Evolutionary conservation across 2,888 invertebrate species (phyloP), one percentile per base, ranked within the genome.

Genomic region (Archips crataeganus): DNA sequence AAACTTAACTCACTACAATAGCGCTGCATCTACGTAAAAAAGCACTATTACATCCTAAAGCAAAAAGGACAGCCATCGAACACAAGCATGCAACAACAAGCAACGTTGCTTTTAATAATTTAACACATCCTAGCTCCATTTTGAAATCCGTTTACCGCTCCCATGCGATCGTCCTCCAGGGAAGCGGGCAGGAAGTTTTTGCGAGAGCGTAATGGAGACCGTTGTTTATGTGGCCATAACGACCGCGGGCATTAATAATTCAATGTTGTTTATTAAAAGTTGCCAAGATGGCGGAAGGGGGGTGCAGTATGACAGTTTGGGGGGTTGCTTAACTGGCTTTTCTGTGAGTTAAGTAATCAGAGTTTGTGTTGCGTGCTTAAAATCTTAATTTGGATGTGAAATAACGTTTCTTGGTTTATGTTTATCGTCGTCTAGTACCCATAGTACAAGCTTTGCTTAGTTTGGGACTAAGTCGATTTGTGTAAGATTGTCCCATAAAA

Each of bases 101-200:
- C 23, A 63, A 51, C 67, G 32, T n/a, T 13, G 23, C 73, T 23
- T n/a, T 73, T 60, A 69, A 73, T 69, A 67, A 73, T 73, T 69
- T 59, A 73, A 49, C 62, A 69, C 45, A 59, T 64, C 68, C 73
- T 42, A 51, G 32, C 51, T 73, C 69, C 73, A 69, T 73, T 73
- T 64, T 73, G 73, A 59, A 73, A 73, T 73, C 73, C 73, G 73
- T 69, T 73, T 73, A 73, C 69, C 9, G 6, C 15, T 64, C 73
- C 73, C 64, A 11, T 15, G 64, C 42, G 73, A 13, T 23, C 42
- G 34, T 15, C 23, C 59, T 49, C 59, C 2, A 39, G 60, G 73
- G 59, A 49, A 15, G 11, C 13, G n/a, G 32, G 62, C 69, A 61
- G 68, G 68, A 68, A 68, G 60, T 64, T 63, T 39, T 36, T 54